Evolutionary conservation across 2,797 vertebrate species (phyloP).

Genomic region (Naso thynnoides): DNA sequence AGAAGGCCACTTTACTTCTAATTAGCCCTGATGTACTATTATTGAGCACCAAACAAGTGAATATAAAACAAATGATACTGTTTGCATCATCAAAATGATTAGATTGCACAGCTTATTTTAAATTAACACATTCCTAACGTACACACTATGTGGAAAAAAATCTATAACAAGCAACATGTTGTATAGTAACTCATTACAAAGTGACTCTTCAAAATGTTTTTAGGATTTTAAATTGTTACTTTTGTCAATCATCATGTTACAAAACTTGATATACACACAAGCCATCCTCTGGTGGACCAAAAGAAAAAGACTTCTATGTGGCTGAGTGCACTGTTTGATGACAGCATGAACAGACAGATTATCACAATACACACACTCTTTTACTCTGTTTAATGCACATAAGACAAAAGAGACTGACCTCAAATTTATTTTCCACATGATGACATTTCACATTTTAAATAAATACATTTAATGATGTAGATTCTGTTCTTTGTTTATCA

Average conservation of each 20-base stretch:
- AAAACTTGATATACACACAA: constrained; percentile 15
- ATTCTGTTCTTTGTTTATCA: neutral
- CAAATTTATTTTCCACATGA: neutral
- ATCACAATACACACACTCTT: neutral
- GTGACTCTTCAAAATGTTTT: constrained; percentile 1
- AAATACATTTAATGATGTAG: neutral
- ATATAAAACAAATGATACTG: neutral
- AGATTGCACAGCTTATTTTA: neutral
- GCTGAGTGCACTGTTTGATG: neutral
- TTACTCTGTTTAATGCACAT: neutral
- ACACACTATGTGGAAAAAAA: neutral
- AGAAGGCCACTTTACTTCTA: neutral
- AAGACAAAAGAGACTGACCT: neutral
- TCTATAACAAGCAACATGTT: neutral
- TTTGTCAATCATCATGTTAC: neutral
- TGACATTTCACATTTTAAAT: constrained; percentile 1
- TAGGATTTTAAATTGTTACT: constrained; percentile 6
- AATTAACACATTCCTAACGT: neutral
- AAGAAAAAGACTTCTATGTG: neutral
- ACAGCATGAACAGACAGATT: constrained; percentile 3
- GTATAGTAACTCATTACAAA: neutral
- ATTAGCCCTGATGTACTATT: neutral
- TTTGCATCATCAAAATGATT: neutral
- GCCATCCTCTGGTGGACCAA: constrained; percentile 4
- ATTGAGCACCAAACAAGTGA: neutral